A percentile compares a stretch with the other conserved stretches of the same genome.
Evolutionary conservation across 2,888 invertebrate genomes (phyloP).

Genomic region (Pammene fasciana): DNA sequence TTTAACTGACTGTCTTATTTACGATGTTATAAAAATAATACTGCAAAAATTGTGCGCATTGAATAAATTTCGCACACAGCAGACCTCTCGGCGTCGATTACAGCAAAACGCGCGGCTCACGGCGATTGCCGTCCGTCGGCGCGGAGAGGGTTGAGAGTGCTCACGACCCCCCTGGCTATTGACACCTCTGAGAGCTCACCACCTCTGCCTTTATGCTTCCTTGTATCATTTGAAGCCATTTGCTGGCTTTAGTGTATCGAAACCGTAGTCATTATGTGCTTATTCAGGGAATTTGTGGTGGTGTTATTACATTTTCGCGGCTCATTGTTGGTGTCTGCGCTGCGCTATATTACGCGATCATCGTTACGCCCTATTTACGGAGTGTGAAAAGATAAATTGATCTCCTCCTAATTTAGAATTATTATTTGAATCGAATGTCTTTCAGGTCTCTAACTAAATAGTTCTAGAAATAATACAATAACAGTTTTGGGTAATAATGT

Average conservation of each 20-base stretch:
- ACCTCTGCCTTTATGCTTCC: constrained; percentile 12
- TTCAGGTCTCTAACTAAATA: too few relatives aligned
- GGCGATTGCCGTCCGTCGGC: constrained; percentile 27
- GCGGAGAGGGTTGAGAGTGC: constrained; percentile 22
- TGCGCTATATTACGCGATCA: too few relatives aligned
- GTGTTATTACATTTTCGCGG: background rate
- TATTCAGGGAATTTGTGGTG: too few relatives aligned
- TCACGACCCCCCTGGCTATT: constrained; percentile 20
- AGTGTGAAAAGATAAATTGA: too few relatives aligned
- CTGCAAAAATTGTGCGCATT: background rate
- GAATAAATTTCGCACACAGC: background rate
- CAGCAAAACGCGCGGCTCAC: constrained; percentile 17
- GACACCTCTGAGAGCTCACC: constrained; percentile 31
- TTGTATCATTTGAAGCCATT: constrained; percentile 25
- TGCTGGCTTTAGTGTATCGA: background rate
- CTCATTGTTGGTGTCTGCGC: background rate
- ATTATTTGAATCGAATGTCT: too few relatives aligned
- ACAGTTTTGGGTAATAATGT: too few relatives aligned
- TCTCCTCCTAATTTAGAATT: too few relatives aligned
- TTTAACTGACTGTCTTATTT: too few relatives aligned
- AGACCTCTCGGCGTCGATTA: constrained; percentile 20
- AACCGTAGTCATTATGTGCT: background rate
- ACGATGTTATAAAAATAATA: too few relatives aligned
- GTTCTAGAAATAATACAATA: too few relatives aligned
- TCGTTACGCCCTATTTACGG: too few relatives aligned